Base-by-base conservation (phyloP, 2,888 invertebrate genomes). In the Sarcophaga subvicina region DNA sequence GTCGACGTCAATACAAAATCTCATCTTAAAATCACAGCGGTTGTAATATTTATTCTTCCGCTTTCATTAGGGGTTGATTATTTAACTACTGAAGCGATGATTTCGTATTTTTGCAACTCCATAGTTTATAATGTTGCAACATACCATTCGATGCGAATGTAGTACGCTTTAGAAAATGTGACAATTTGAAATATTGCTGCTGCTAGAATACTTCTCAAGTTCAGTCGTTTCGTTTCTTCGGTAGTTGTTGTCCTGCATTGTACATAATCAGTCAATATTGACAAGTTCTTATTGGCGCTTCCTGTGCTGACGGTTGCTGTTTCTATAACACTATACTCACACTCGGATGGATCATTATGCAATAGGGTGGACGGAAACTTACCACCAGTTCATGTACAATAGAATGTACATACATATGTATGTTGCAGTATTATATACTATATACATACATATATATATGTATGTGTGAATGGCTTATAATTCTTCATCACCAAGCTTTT, bases 211-310 rank as follows among this genome's bases (percentile, higher is more conserved):
- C 2, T 66, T 71, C 59, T 59, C 59, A 22, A 17, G 10, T 25
- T n/a, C n/a, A 20, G 6, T 70, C 10, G 20, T 49, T 66, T 67
- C 22, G 17, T 47, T 22, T 67, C 72, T 59, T 5, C 27, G 45
- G 25, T 6, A 59, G 20, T 12, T 17, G 47, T 71, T 77, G 63
- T 67, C 22, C 45, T 70, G 27, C 76, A 22, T 59, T 69, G 62
- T 89, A 89, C 90, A 92, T 91, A 91, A 92, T 92, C 92, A 91
- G 91, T 91, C 92, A 92, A 92, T 92, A 92, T 92, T 91, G 92
- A 92, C 91, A 91, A 91, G 92, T 92, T 91, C 92, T 92, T 91
- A 91, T 92, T 92, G 92, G 89, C 90, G 91, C 91, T 91, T 92
- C 92, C 91, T 91, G 83, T 84, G 88, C 85, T 75, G 83, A 87